Evolutionary conservation across 2,888 invertebrate genomes (phyloP).

Genomic region (Orchesella flavescens): DNA sequence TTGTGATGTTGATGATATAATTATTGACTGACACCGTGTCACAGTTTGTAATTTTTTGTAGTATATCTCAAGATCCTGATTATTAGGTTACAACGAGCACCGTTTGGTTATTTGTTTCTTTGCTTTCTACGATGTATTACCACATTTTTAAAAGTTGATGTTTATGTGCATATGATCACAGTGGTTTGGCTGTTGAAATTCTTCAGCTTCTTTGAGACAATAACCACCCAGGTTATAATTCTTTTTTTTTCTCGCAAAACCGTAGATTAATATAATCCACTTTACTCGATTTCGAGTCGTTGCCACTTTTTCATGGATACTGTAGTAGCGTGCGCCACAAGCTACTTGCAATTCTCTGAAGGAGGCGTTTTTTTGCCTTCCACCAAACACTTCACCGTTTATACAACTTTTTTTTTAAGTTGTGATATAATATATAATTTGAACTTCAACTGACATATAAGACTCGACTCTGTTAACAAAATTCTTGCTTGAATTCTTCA

Average conservation of each 20-base stretch:
- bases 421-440: no score
- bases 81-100: not conserved
- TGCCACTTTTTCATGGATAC: not conserved
- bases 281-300: not conserved
- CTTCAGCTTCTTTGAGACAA: not conserved
- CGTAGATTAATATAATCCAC: not conserved
- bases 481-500: no score
- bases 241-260: not conserved
- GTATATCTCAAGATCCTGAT: no score
- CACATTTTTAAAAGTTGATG: no score
- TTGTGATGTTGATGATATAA: no score
- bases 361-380: not conserved
- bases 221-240: conserved; percentile 14
- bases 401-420: not conserved
- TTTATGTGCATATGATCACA: not conserved
- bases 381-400: conserved; percentile 1
- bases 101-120: not conserved
- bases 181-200: not conserved
- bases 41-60: no score
- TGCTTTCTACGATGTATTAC: no score
- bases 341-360: not conserved
- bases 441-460: no score
- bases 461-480: no score
- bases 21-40: no score
- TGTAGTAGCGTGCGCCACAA: not conserved